Evolutionary conservation across 2,113 vertebrate species (phyloP).

Genomic region (Perca schrenkii): DNA sequence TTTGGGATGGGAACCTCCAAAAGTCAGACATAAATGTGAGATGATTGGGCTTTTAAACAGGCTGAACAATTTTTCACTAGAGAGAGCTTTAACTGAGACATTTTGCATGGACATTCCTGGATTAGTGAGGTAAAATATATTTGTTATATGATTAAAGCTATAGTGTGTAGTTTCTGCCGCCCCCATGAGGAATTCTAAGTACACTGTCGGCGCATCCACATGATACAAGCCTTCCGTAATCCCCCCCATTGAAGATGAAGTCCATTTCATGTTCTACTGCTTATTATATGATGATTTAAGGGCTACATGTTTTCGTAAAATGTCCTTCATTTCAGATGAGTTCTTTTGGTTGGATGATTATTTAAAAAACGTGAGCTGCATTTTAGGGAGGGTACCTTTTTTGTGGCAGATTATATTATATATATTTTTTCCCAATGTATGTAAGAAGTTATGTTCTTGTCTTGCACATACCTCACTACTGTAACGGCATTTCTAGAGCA

Average conservation of each 20-base stretch:
- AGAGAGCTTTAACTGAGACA: too few relatives aligned
- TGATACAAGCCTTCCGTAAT: too few relatives aligned
- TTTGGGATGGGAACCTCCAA: not conserved
- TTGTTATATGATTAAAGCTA: too few relatives aligned
- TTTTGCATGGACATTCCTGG: not conserved
- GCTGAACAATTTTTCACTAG: not conserved
- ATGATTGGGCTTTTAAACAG: not conserved
- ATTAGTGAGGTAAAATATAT: not conserved
- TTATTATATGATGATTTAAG: conserved; percentile 6
- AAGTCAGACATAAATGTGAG: not conserved
- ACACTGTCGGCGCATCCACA: too few relatives aligned
- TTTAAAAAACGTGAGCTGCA: not conserved
- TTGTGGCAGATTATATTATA: not conserved
- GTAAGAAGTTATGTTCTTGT: not conserved
- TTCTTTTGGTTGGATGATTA: not conserved
- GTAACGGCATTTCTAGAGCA: not conserved
- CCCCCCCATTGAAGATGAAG: not conserved
- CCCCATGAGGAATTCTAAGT: too few relatives aligned
- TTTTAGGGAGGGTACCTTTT: not conserved
- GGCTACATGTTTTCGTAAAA: not conserved
- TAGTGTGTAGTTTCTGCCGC: too few relatives aligned
- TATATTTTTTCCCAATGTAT: not conserved
- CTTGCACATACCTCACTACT: not conserved
- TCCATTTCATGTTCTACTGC: conserved; percentile 11
- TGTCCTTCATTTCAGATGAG: not conserved